A percentile compares a stretch with the other conserved stretches of the same genome.
phyloP scores from a whole-genome alignment of 1,140 invertebrate genomes.

The Trissolcus basalis region DNA sequence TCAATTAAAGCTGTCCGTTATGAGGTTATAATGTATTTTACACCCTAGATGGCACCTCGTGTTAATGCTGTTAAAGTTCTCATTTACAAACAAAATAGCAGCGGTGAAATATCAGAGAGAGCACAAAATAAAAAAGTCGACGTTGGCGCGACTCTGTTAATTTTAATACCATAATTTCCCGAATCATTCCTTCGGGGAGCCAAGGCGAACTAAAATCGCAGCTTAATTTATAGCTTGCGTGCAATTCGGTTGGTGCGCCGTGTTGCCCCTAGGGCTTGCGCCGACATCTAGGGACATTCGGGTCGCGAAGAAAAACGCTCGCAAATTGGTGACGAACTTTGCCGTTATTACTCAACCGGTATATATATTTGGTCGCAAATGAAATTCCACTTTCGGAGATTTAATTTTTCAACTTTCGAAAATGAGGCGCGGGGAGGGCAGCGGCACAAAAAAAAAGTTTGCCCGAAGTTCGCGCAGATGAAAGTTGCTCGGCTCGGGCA shows the following conservation, averaged over 20 bases:
- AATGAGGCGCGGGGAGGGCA: conserved; percentile 10
- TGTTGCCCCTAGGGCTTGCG: conserved; percentile 5
- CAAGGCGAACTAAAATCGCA: conserved; percentile 37
- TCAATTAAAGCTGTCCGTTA: conserved; percentile 21
- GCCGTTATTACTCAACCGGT: conserved; percentile 22
- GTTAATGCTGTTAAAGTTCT: neutral
- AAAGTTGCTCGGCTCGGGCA: neutral
- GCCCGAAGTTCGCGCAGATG: conserved; percentile 21
- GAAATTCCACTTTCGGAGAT: conserved; percentile 36
- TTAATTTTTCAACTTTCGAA: conserved; percentile 42
- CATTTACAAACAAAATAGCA: neutral
- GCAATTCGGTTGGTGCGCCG: conserved; percentile 6
- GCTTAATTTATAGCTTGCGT: conserved; percentile 13
- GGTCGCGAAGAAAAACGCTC: neutral
- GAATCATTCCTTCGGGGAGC: conserved; percentile 21
- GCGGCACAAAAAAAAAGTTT: conserved; percentile 19
- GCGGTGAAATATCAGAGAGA: no score
- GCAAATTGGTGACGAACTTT: conserved; percentile 10
- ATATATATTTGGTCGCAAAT: conserved; percentile 29
- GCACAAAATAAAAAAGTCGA: no score
- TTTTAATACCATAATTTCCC: neutral
- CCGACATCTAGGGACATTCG: conserved; percentile 12
- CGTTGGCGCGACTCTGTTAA: neutral
- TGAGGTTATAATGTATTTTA: neutral
- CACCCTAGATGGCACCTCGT: neutral